Evolutionary conservation across 2,888 invertebrate species (phyloP), one percentile per base, ranked within the genome.

Genomic region (Patella pellucida): DNA sequence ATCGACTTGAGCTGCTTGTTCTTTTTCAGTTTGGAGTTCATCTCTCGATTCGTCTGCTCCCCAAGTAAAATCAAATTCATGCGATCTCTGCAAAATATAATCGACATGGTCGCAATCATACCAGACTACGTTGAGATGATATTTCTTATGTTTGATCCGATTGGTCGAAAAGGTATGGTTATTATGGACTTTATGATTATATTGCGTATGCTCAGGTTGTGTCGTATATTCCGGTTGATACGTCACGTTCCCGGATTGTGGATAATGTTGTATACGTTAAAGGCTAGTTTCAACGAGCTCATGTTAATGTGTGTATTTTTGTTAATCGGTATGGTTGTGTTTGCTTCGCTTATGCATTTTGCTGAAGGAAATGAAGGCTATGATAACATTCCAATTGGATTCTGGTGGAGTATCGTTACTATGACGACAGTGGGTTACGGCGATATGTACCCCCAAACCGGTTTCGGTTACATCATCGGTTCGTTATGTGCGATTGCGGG

Each of bases 391-490:
- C 89, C 89, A 62, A 85, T 88, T 5, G 87, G 88, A 5, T 89
- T 89, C 79, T 89, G 89, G 89, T 89, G 89, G 88, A 86, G 87
- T 68, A 85, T 89, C 23, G 87, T 89, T 50, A 89, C 89, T 72
- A 89, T 89, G 89, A 89, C 89, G 67, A 89, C 89, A 1, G 89
- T 89, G 1, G 89, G 89, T 7, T 89, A 89, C 78, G 89, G 89
- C 16, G 89, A 89, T 78, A 88, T 89, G 85, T 79, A 83, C 68
- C 89, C 89, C 5, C 82, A 82, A 68, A 86, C 86, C 2, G 86
- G 83, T 4, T 82, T 82, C 16, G 89, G 89, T 23, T 89, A 88
- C 75, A 77, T 89, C 16, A 85, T 89, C 23, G 89, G 89, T 1
- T 88, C 88, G 7, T 79, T 87, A 50, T 89, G 88, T 73, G 87